Conservation (phyloP, 2,888 invertebrate genomes). For the Hydroisotoma schaefferi region DNA sequence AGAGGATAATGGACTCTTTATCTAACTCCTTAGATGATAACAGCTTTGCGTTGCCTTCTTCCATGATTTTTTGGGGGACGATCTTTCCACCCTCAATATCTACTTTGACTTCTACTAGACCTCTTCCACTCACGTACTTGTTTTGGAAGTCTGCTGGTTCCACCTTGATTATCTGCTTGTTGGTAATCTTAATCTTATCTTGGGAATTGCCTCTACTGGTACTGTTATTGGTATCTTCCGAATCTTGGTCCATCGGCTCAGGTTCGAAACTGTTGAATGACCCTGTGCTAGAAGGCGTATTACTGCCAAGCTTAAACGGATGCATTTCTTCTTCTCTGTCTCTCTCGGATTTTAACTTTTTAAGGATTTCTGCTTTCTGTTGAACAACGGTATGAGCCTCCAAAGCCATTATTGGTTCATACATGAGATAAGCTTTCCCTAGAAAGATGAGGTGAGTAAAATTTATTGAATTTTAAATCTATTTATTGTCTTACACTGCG, state of each 20-base stretch:
- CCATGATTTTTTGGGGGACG: neutral
- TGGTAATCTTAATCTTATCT: neutral
- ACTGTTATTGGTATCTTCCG: neutral
- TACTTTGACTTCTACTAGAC: neutral
- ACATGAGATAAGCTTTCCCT: too few species aligned
- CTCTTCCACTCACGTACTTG: neutral
- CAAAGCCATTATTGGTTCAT: neutral
- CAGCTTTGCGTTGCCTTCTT: neutral
- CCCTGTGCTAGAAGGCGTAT: neutral
- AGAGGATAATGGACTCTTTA: neutral
- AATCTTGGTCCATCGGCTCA: slow-evolving; percentile 3
- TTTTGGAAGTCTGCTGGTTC: slow-evolving; percentile 7
- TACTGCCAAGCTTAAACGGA: slow-evolving; percentile 1
- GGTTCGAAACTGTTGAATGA: slow-evolving; percentile 1
- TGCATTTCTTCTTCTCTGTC: neutral
- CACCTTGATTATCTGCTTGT: neutral
- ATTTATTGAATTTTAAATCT: too few species aligned
- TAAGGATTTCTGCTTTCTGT: slow-evolving; percentile 13
- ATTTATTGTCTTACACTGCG: too few species aligned
- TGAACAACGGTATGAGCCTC: slow-evolving; percentile 18
- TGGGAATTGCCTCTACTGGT: too few species aligned
- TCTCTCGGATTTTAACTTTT: too few species aligned
- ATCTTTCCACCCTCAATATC: neutral
- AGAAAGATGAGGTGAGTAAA: too few species aligned
- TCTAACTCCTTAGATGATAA: neutral